phyloP scores from a whole-genome alignment of 2,113 vertebrate species.

The Nesoenas mayeri region DNA sequence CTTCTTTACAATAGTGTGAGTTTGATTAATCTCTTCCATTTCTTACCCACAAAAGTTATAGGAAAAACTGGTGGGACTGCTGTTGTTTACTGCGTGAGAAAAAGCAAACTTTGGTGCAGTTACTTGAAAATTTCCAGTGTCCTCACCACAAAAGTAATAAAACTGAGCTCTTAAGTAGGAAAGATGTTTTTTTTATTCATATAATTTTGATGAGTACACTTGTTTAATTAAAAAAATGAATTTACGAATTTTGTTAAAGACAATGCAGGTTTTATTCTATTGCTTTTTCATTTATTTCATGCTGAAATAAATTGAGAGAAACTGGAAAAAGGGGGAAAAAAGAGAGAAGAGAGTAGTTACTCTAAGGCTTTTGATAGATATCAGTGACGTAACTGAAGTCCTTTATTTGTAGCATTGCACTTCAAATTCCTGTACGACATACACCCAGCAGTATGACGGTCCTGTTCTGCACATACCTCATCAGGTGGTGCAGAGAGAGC shows the following conservation, averaged over 20 bases:
- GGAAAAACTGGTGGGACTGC: neutral
- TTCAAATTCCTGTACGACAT: neutral
- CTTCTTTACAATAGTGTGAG: neutral
- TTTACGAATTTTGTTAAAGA: neutral
- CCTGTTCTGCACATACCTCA: neutral
- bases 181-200: neutral
- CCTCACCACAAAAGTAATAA: neutral
- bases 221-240: neutral
- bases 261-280: neutral
- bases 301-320: neutral
- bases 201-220: neutral
- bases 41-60: neutral
- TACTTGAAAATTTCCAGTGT: neutral
- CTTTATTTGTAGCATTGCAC: neutral
- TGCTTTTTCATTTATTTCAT: neutral
- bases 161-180: neutral
- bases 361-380: neutral
- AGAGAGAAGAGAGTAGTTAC: neutral
- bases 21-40: neutral
- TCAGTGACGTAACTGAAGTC: neutral
- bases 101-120: neutral
- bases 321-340: neutral
- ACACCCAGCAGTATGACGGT: neutral
- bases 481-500: neutral
- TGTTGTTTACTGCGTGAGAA: neutral